phyloP scores from a whole-genome alignment of 1,140 invertebrate species.

The Cherax destructor region DNA sequence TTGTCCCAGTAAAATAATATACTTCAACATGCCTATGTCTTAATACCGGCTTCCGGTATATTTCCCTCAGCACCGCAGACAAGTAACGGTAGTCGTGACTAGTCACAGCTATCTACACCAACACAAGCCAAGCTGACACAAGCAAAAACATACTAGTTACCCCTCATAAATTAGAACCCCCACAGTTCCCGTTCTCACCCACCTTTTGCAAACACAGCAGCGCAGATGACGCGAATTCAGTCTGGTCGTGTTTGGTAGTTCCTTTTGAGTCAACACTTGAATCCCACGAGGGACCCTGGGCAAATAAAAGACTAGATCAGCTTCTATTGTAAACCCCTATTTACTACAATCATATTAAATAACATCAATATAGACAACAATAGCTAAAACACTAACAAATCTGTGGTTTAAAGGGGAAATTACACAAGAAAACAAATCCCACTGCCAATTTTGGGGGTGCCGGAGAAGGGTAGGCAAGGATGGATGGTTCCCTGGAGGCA shows the following conservation, averaged over 20 bases:
- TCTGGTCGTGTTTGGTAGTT: conserved; percentile 55
- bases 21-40: too few relatives aligned
- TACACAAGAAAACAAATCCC: conserved; percentile 41
- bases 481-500: conserved; percentile 63
- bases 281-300: conserved; percentile 55
- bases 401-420: neutral
- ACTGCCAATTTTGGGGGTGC: conserved; percentile 51
- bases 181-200: conserved; percentile 31
- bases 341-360: neutral
- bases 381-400: neutral
- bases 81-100: too few relatives aligned
- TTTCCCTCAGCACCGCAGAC: too few relatives aligned
- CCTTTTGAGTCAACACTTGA: conserved; percentile 66
- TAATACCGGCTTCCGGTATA: too few relatives aligned
- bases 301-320: conserved; percentile 57
- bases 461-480: conserved; percentile 25
- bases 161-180: neutral
- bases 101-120: neutral
- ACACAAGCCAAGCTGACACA: neutral
- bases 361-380: conserved; percentile 43
- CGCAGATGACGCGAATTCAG: conserved; percentile 61
- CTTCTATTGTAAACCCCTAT: conserved; percentile 42
- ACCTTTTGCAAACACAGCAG: conserved; percentile 53
- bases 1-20: too few relatives aligned
- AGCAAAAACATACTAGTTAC: conserved; percentile 1